Evolutionary conservation across 1,140 invertebrate genomes (phyloP).

Genomic region (Calephelis virginiensis): DNA sequence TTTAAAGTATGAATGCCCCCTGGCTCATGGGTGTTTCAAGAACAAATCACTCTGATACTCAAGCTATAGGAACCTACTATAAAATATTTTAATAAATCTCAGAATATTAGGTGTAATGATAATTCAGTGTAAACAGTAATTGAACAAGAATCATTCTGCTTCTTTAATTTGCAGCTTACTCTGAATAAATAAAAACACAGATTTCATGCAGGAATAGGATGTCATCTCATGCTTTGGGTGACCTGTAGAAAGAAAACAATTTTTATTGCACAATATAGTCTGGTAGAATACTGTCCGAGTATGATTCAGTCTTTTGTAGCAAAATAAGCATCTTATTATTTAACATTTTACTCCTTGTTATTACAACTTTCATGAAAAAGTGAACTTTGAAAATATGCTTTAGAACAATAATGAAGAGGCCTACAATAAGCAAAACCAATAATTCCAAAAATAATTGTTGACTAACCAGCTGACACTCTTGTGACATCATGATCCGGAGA

Average conservation of each 20-base stretch:
- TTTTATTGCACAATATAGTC: neutral
- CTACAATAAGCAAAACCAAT: no score
- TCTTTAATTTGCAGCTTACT: constrained; percentile 38
- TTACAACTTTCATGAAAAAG: neutral
- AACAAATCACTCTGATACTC: no score
- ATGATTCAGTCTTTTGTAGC: no score
- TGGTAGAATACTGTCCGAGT: no score
- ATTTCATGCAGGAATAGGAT: constrained; percentile 57
- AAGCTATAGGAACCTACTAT: neutral
- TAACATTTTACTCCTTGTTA: neutral
- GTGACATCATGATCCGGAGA: constrained; percentile 62
- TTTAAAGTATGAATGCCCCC: no score
- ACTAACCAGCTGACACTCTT: constrained; percentile 62
- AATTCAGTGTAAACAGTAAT: neutral
- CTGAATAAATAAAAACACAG: constrained; percentile 63
- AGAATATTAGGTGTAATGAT: neutral
- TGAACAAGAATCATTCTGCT: constrained; percentile 1
- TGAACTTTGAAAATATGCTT: no score
- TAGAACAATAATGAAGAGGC: no score
- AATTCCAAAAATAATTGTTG: neutral
- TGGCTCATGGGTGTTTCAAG: no score
- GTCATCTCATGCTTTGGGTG: constrained; percentile 70
- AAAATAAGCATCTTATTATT: no score
- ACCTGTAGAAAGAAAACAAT: constrained; percentile 44
- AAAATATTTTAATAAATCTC: neutral